Evolutionary conservation across 1,140 invertebrate genomes (phyloP).

Genomic region (Sinonovacula constricta): DNA sequence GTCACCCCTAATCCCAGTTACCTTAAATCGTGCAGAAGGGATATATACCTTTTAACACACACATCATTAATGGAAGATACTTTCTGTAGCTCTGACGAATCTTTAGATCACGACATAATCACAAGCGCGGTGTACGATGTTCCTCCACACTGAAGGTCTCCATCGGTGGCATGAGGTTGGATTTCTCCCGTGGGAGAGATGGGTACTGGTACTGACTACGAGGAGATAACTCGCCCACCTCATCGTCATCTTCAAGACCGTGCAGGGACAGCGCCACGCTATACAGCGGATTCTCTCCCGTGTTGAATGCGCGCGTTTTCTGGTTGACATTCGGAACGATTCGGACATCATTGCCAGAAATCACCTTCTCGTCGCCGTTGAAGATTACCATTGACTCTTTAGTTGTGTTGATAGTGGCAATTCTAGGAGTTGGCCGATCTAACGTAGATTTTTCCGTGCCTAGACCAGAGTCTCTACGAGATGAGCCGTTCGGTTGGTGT

Average conservation of each 20-base stretch:
- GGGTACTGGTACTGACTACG: slow-evolving; percentile 19
- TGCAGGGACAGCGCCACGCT: slow-evolving; percentile 4
- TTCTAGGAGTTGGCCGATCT: slow-evolving; percentile 30
- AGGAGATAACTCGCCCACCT: slow-evolving; percentile 23
- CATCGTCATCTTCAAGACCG: slow-evolving; percentile 32
- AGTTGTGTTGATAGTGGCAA: slow-evolving; percentile 17
- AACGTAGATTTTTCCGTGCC: slow-evolving; percentile 19
- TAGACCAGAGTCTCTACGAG: slow-evolving; percentile 31
- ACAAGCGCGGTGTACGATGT: no score
- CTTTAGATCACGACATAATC: no score
- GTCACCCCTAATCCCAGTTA: no score
- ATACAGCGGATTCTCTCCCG: background rate
- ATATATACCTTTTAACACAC: no score
- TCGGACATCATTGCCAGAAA: slow-evolving; percentile 45
- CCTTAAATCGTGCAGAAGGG: no score
- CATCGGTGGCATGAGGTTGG: slow-evolving; percentile 46
- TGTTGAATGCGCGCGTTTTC: slow-evolving; percentile 14
- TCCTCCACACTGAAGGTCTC: no score
- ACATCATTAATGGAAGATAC: no score
- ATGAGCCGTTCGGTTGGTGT: background rate
- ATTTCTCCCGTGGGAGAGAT: slow-evolving; percentile 36
- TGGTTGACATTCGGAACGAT: slow-evolving; percentile 41
- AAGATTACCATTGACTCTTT: slow-evolving; percentile 49
- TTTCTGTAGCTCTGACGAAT: no score
- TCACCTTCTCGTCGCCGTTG: slow-evolving; percentile 43